phyloP scores from a whole-genome alignment of 2,113 vertebrate genomes.

The Columba janthina region DNA sequence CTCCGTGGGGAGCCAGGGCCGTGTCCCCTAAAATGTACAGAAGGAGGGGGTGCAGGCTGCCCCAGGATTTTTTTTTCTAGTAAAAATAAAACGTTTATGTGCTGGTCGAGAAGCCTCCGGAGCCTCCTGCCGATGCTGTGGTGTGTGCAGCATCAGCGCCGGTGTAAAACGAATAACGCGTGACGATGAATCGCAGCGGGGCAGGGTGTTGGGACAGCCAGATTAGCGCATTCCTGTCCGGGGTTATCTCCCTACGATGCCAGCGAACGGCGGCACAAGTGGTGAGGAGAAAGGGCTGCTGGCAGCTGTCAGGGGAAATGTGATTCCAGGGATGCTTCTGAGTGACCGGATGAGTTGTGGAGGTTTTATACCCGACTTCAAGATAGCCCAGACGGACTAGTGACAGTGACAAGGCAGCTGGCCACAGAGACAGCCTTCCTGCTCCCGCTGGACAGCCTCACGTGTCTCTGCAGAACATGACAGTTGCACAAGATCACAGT shows the following conservation, averaged over 20 bases:
- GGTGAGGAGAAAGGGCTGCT: background rate
- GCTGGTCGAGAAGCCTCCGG: no score
- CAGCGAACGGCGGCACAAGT: background rate
- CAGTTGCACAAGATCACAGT: background rate
- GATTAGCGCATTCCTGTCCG: accelerated
- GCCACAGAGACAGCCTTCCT: background rate
- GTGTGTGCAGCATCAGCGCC: accelerated
- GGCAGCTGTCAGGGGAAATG: background rate
- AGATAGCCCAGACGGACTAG: background rate
- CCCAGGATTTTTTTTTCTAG: accelerated
- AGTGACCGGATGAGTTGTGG: background rate
- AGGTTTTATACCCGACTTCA: accelerated
- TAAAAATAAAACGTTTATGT: accelerated
- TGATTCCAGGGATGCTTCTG: background rate
- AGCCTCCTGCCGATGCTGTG: accelerated
- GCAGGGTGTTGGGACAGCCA: accelerated
- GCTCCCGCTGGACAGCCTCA: accelerated
- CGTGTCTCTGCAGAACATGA: accelerated
- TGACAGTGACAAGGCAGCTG: background rate
- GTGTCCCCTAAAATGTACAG: accelerated
- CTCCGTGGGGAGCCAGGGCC: background rate
- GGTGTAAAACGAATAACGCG: no score
- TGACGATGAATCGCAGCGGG: accelerated
- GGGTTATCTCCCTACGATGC: background rate
- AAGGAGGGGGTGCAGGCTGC: background rate